phyloP scores from a whole-genome alignment of 2,113 vertebrate species.

The Oncorhynchus clarkii region DNA sequence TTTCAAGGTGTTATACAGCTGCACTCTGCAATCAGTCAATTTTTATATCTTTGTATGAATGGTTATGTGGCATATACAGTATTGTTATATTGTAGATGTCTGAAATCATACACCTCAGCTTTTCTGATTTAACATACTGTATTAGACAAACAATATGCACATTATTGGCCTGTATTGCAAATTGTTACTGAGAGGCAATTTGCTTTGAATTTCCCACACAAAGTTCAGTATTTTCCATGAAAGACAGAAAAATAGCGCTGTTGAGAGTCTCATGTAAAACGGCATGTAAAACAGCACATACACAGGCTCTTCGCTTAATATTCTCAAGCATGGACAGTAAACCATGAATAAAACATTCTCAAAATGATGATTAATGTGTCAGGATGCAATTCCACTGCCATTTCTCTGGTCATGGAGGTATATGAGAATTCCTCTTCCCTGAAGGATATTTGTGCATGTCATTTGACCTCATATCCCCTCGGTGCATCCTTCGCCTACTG shows the following conservation, averaged over 20 bases:
- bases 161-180: neutral
- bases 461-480: constrained; percentile 25
- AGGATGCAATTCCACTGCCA: constrained; percentile 26
- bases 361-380: constrained; percentile 52
- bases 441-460: constrained; percentile 20
- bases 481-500: constrained; percentile 6
- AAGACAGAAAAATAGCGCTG: constrained; percentile 36
- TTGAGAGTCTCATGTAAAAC: constrained; percentile 50
- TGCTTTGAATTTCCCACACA: constrained; percentile 26
- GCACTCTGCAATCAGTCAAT: too few relatives aligned
- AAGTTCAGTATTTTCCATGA: constrained; percentile 22
- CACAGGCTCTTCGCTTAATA: neutral
- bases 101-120: too few relatives aligned
- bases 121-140: too few relatives aligned
- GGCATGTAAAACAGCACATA: constrained; percentile 21
- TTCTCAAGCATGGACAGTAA: constrained; percentile 34
- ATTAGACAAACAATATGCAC: neutral
- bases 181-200: neutral
- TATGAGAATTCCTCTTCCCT: neutral
- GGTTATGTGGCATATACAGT: too few relatives aligned
- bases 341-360: constrained; percentile 60
- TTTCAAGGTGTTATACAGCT: neutral
- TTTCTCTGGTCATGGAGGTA: constrained; percentile 27
- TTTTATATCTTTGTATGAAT: too few relatives aligned
- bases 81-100: too few relatives aligned